Evolutionary conservation across 2,888 invertebrate species (phyloP).

Genomic region (Cyaniris semiargus): DNA sequence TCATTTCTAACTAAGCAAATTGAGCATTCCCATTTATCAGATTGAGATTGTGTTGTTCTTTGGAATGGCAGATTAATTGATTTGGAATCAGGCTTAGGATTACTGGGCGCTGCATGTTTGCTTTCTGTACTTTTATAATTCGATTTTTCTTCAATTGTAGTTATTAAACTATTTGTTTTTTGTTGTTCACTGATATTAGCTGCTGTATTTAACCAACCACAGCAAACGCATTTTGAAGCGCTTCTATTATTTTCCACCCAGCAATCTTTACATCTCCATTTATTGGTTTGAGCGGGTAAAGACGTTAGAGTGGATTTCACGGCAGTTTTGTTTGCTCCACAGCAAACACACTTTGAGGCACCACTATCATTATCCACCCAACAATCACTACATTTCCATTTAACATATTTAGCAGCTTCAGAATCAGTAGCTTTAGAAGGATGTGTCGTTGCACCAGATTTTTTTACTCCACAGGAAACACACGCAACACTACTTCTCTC

Average conservation of each 20-base stretch:
- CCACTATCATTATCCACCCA: conserved; percentile 53
- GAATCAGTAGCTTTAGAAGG: background rate
- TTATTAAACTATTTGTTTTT: background rate
- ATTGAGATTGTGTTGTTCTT: conserved; percentile 50
- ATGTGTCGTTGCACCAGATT: conserved; percentile 36
- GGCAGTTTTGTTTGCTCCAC: conserved; percentile 41
- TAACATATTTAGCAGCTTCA: conserved; percentile 40
- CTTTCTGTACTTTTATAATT: conserved; percentile 31
- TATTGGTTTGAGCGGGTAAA: conserved; percentile 42
- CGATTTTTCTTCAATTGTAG: no score
- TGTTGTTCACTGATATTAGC: conserved; percentile 37
- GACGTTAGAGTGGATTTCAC: conserved; percentile 35
- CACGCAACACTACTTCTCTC: conserved; percentile 53
- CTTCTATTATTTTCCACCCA: conserved; percentile 53
- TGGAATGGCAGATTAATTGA: conserved; percentile 45
- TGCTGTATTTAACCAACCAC: conserved; percentile 47
- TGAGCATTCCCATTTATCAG: conserved; percentile 62
- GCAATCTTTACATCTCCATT: conserved; percentile 59
- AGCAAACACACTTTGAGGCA: conserved; percentile 53
- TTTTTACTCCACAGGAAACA: conserved; percentile 54
- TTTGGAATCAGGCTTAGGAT: conserved; percentile 44
- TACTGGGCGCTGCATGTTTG: conserved; percentile 51
- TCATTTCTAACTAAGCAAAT: conserved; percentile 63
- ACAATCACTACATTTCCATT: conserved; percentile 56
- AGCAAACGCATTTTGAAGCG: conserved; percentile 53